These are phyloP conservation scores for Protonibea diacanthus DNA, from an alignment of 2,797 vertebrate genomes.

Conservation along the genomic window DNA sequence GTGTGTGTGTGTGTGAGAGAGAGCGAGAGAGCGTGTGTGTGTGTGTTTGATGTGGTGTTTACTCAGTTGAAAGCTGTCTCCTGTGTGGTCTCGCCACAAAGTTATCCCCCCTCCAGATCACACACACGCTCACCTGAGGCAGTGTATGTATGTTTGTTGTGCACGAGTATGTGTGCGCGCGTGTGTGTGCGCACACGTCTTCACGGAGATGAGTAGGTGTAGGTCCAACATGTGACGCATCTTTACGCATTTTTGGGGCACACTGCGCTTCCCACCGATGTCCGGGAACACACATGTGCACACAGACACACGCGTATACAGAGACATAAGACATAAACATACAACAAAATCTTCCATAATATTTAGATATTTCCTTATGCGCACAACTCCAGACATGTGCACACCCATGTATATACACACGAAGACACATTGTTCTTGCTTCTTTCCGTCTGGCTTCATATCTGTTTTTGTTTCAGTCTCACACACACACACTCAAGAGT, in stretches of 20 bases:
- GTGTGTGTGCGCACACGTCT: conserved; percentile 19
- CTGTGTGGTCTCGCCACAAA: conserved; percentile 83
- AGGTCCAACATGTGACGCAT: conserved; percentile 48
- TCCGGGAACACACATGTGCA: conserved; percentile 18
- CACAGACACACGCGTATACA: conserved; percentile 45
- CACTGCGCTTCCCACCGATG: conserved; percentile 30
- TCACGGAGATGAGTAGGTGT: conserved; percentile 61
- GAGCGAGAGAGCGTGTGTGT: conserved; percentile 40
- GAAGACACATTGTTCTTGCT: conserved; percentile 62
- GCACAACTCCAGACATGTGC: conserved; percentile 50
- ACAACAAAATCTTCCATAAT: conserved; percentile 75
- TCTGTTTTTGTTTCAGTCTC: conserved; percentile 63
- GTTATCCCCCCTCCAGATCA: conserved; percentile 77
- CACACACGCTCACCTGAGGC: conserved; percentile 78
- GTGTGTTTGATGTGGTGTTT: conserved; percentile 88
- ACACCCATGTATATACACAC: conserved; percentile 52
- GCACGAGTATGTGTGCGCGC: conserved; percentile 12
- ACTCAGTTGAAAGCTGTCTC: conserved; percentile 85
- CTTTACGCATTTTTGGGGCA: conserved; percentile 31
- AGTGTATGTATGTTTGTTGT: conserved; percentile 59
- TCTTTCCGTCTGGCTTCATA: conserved; percentile 45
- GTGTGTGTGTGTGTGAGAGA: conserved; percentile 26
- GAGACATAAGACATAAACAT: conserved; percentile 69
- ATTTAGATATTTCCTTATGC: conserved; percentile 67
- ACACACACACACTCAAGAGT: conserved; percentile 85